Percentiles rank a stretch among this genome's conserved stretches.
Evolutionary conservation across 2,113 vertebrate species (phyloP).

Genomic region (Leucosticte australis): DNA sequence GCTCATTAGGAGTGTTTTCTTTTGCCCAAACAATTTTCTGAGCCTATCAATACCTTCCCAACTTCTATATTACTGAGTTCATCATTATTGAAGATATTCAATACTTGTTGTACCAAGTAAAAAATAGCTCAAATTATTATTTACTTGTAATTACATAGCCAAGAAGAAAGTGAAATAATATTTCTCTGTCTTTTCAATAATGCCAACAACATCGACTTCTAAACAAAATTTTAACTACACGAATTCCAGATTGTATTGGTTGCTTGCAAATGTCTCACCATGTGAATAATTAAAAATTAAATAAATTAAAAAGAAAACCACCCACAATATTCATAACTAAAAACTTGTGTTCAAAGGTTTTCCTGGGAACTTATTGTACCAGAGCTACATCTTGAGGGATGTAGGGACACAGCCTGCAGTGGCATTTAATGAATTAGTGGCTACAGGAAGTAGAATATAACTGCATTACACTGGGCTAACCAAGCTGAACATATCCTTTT

Average conservation of each 20-base stretch:
- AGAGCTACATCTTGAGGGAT: background rate
- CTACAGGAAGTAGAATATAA: background rate
- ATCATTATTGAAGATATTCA: background rate
- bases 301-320: rapidly evolving
- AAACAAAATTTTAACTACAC: background rate
- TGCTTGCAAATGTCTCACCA: background rate
- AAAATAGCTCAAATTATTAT: background rate
- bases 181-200: background rate
- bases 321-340: background rate
- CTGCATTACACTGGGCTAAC: background rate
- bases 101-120: background rate
- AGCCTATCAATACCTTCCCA: background rate
- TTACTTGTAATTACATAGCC: background rate
- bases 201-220: background rate
- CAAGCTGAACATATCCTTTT: background rate
- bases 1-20: background rate
- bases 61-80: background rate
- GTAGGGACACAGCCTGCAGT: background rate
- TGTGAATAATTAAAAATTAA: background rate
- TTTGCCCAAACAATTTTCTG: background rate
- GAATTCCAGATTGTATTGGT: background rate
- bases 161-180: background rate
- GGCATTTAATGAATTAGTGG: background rate
- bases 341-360: background rate
- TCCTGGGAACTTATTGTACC: background rate